Base-by-base conservation (phyloP, 2,113 vertebrate species). In the Uria lomvia region DNA sequence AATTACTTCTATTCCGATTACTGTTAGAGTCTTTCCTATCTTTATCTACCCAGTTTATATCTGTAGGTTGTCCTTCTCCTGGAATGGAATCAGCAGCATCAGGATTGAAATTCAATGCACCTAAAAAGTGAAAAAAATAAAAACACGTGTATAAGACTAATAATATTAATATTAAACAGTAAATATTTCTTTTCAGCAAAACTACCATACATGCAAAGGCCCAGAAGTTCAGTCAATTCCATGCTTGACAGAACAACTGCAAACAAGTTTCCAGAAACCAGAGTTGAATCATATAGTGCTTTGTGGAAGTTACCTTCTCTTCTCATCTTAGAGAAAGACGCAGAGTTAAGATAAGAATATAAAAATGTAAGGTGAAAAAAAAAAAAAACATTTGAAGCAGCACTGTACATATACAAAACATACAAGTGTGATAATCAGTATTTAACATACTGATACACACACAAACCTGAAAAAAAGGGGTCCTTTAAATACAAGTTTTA, bases 51-150 rank as follows among this genome's bases (percentile, higher is more conserved):
- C 98, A 98, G 49, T 97, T 97, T 84, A 95, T 95, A 74, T 98
- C 96, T 92, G 98, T 97, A 86, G 94, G 67, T 62, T 97, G 92
- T 92, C 95, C 98, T 91, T 98, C 98, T 94, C 97, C 97, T 40
- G 98, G 96, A 97, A 98, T 87, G 55, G 97, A 97, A 82, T 97
- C 98, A 96, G 97, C 84, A 94, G 97, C 97, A 90, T 98, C 98
- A 73, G 98, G 97, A 97, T 84, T 98, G 68, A 99, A 96, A 90
- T 98, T 98, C 81, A 97, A 86, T 42, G 96, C 88, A 72, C 98
- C 99, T 99, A 92, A 86, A 73, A 94, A 79, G 59, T 21, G 5
- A 29, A 56, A 83, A 92, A 92, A 55, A 30, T 5, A 59, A 88
- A 89, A 3, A 9, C 1, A n/a, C 30, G 22, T 2, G 2, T 19